Evolutionary conservation across 2,888 invertebrate genomes (phyloP).

Genomic region (Notodonta ziczac): DNA sequence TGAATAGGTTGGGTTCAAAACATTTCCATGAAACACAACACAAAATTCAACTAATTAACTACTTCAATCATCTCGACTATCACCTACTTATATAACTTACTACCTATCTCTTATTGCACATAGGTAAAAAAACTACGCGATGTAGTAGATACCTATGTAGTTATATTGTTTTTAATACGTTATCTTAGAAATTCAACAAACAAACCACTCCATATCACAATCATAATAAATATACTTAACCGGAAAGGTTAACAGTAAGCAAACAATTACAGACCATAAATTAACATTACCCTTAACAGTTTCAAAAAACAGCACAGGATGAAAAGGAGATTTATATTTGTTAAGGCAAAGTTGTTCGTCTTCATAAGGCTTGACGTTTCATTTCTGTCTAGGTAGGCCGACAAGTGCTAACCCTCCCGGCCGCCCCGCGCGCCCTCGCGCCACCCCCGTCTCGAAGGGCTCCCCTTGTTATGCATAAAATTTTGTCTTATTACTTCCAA

Average conservation of each 20-base stretch:
- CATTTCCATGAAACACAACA: not conserved
- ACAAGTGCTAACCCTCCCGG: slow-evolving; percentile 74
- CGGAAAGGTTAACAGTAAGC: slow-evolving; percentile 43
- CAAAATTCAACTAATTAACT: not conserved
- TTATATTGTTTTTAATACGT: no score
- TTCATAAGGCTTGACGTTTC: slow-evolving; percentile 82
- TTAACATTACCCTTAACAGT: slow-evolving; percentile 66
- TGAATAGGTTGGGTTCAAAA: slow-evolving; percentile 10
- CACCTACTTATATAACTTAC: no score
- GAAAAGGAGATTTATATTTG: slow-evolving; percentile 80
- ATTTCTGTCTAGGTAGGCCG: slow-evolving; percentile 81
- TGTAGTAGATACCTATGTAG: no score
- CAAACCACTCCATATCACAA: slow-evolving; percentile 24
- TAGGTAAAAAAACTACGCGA: no score
- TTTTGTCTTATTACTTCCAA: slow-evolving; percentile 84
- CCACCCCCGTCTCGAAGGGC: slow-evolving; percentile 54
- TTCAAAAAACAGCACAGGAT: slow-evolving; percentile 68
- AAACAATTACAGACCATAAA: slow-evolving; percentile 56
- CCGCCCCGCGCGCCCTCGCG: slow-evolving; percentile 44
- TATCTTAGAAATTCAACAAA: no score
- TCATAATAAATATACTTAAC: slow-evolving; percentile 27
- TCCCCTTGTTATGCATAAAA: slow-evolving; percentile 84
- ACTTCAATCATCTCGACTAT: no score
- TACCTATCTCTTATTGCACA: no score
- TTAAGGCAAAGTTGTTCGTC: slow-evolving; percentile 81